Percentiles rank a stretch among this genome's conserved stretches.
Conservation (phyloP, 2,888 invertebrate species). For the Mylabris sibirica region DNA sequence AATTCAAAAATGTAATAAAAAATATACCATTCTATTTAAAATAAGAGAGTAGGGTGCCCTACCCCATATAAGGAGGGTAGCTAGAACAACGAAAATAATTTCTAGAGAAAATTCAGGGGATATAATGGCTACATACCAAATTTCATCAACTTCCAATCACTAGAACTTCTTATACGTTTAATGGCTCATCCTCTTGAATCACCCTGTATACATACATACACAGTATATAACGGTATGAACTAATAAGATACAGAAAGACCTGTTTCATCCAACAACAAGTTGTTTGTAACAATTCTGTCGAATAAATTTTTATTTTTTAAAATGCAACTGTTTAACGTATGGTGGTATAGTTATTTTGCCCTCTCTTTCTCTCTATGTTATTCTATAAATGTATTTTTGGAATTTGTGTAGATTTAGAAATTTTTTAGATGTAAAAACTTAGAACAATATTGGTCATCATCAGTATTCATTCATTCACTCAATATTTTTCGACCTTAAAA, state of each 20-base stretch:
- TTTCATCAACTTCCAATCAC: no score
- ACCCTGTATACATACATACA: no score
- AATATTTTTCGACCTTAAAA: background rate
- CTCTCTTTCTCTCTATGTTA: background rate
- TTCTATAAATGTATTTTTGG: background rate
- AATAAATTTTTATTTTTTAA: background rate
- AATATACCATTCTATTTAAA: no score
- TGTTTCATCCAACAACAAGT: background rate
- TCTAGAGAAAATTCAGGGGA: no score
- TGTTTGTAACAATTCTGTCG: constrained; percentile 11
- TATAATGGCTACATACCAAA: no score
- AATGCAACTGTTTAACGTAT: background rate
- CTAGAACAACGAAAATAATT: no score
- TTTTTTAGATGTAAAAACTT: background rate
- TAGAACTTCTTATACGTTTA: no score
- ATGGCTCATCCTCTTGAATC: no score
- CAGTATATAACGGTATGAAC: background rate
- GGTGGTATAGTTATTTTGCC: background rate
- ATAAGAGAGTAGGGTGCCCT: no score
- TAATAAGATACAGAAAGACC: background rate
- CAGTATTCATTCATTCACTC: background rate
- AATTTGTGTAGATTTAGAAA: background rate
- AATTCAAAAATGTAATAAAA: no score
- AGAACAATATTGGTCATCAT: background rate
- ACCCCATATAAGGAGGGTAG: no score